phyloP scores from a whole-genome alignment of 2,797 vertebrate genomes.

The Aldrovandia affinis region DNA sequence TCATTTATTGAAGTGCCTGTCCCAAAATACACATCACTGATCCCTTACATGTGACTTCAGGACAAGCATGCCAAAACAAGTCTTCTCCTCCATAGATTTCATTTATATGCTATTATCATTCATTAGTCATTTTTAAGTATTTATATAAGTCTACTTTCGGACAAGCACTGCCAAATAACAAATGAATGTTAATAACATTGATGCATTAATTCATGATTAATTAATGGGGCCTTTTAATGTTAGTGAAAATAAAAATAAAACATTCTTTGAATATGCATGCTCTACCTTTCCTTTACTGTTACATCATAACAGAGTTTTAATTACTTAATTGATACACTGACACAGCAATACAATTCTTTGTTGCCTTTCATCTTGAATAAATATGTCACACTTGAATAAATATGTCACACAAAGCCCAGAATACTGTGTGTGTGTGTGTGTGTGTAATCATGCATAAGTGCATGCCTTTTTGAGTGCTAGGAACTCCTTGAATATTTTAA shows the following conservation, averaged over 20 bases:
- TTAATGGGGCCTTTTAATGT: background rate
- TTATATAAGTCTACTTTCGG: background rate
- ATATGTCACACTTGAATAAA: no score
- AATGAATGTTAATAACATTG: background rate
- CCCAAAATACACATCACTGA: background rate
- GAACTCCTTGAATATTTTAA: background rate
- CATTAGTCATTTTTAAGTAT: background rate
- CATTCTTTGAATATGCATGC: no score
- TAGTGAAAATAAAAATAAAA: background rate
- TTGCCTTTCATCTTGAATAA: no score
- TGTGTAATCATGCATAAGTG: slow-evolving; percentile 20
- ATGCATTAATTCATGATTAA: background rate
- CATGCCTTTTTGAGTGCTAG: background rate
- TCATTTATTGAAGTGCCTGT: background rate
- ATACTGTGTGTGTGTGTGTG: slow-evolving; percentile 9
- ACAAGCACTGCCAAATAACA: no score
- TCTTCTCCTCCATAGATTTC: background rate
- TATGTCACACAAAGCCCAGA: no score
- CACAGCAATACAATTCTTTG: no score
- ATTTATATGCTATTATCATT: background rate
- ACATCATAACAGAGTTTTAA: no score
- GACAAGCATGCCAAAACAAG: background rate
- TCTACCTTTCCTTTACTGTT: no score
- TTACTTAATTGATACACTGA: no score
- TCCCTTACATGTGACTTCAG: background rate